Base-by-base conservation (phyloP, 2,797 vertebrate species). In the Ctenopoma multispine region DNA sequence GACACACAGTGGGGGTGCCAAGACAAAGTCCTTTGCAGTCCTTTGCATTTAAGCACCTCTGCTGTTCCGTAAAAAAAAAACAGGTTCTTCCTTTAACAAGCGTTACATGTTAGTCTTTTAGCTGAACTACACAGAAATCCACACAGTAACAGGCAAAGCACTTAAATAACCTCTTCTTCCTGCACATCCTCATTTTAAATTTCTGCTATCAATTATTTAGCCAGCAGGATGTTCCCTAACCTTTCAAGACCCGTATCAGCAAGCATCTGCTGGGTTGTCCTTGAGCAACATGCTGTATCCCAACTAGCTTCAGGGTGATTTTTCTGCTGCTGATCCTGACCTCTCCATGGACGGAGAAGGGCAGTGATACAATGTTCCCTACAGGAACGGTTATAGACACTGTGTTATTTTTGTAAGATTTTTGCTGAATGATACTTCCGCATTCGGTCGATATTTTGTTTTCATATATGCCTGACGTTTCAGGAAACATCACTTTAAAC, bases 171-270 rank as follows among this genome's bases (percentile, higher is more conserved):
- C 56, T 34, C 20, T 23, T 55, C 49, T 18, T 60, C 73, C 67
- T 80, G 72, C 36, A 59, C 49, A 59, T 55, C n/a, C 48, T 56
- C 54, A 53, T 86, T 81, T 84, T 8, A 75, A 75, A 74, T 73
- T 46, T 59, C 38, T 60, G 23, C 48, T 58, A 72, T 87, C 72
- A 80, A 80, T 83, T 79, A 85, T 87, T 85, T 72, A 85, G 80
- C 79, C 69, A 40, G 69, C 69, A 76, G 76, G 72, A 68, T 77
- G 80, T 87, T 85, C 69, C 54, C 68, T 76, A 85, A 85, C 82
- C 80, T 89, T 78, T 81, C 53, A 65, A 72, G 79, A 79, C 76
- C 69, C 57, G n/a, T 61, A 78, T 75, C 72, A 79, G 69, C 53
- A 18, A 78, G 61, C 51, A 72, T 65, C 70, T 70, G 75, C 71